Percentiles rank a stretch among this genome's conserved stretches.
Evolutionary conservation across 2,888 invertebrate genomes (phyloP).

Genomic region (Hirtodrosophila alboralis): DNA sequence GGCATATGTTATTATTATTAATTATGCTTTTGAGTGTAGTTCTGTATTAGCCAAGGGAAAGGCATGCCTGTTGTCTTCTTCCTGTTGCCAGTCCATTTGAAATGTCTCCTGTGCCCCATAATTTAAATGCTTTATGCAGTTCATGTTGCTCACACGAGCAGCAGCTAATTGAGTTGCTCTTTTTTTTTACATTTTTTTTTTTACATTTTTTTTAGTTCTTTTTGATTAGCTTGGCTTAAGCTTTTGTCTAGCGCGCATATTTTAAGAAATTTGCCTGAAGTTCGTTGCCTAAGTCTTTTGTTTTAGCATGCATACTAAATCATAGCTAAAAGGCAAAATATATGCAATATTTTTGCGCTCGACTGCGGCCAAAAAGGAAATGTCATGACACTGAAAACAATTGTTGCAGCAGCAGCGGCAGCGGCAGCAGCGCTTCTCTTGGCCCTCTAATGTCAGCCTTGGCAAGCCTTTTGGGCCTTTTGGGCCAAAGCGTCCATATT

Average conservation of each 20-base stretch:
- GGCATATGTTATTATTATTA: constrained; percentile 80
- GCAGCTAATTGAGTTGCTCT: constrained; percentile 70
- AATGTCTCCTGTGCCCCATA: constrained; percentile 25
- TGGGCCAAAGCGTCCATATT: constrained; percentile 74
- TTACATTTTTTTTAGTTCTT: not conserved
- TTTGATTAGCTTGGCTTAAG: constrained; percentile 10
- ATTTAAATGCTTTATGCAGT: constrained; percentile 26
- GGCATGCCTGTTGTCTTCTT: too few relatives aligned
- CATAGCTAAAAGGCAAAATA: constrained; percentile 57
- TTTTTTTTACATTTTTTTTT: not conserved
- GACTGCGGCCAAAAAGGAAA: constrained; percentile 66
- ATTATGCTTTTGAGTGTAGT: constrained; percentile 76
- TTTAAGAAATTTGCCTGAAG: constrained; percentile 36
- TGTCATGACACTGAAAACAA: constrained; percentile 79
- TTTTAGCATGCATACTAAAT: constrained; percentile 72
- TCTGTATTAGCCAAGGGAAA: constrained; percentile 14
- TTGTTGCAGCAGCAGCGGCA: too few relatives aligned
- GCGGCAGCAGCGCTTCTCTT: too few relatives aligned
- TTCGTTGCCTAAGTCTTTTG: constrained; percentile 79
- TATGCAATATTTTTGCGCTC: constrained; percentile 68
- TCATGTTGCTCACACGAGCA: constrained; percentile 18
- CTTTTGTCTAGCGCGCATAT: constrained; percentile 7
- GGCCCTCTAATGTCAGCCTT: constrained; percentile 19
- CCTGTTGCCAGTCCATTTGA: constrained; percentile 51
- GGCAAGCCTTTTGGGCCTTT: constrained; percentile 21